Conservation (phyloP, 2,888 invertebrate species). For the Neoaliturus tenellus region DNA sequence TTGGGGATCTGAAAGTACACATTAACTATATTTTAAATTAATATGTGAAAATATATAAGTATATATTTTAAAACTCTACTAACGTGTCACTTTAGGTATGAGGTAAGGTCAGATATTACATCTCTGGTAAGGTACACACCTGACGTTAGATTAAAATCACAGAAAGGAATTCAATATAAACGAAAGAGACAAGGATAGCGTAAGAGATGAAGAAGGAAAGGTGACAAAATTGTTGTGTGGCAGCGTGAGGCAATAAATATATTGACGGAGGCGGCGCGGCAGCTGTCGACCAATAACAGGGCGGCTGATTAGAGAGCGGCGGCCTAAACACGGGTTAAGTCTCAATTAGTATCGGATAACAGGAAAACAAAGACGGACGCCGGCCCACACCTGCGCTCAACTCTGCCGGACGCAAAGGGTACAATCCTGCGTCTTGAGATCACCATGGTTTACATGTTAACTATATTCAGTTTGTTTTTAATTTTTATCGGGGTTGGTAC, state of each 20-base stretch:
- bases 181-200: background rate
- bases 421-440: too few relatives aligned
- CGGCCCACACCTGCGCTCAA: conserved; percentile 42
- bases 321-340: conserved; percentile 50
- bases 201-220: conserved; percentile 20
- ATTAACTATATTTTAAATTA: too few relatives aligned
- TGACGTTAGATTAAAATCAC: background rate
- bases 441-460: too few relatives aligned
- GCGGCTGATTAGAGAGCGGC: conserved; percentile 49
- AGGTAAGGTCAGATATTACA: too few relatives aligned
- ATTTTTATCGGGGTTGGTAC: too few relatives aligned
- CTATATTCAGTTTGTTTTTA: too few relatives aligned
- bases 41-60: too few relatives aligned
- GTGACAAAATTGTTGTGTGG: conserved; percentile 49
- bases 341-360: conserved; percentile 48
- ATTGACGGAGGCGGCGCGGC: conserved; percentile 38
- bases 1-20: too few relatives aligned
- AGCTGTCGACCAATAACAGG: conserved; percentile 40
- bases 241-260: conserved; percentile 34
- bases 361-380: conserved; percentile 52
- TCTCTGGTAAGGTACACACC: too few relatives aligned
- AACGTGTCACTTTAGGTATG: too few relatives aligned
- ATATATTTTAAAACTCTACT: too few relatives aligned
- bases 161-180: background rate
- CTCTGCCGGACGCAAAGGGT: background rate